A percentile compares a stretch with the other conserved stretches of the same genome.
phyloP scores from a whole-genome alignment of 2,797 vertebrate species.

The Pseudochaenichthys georgianus region DNA sequence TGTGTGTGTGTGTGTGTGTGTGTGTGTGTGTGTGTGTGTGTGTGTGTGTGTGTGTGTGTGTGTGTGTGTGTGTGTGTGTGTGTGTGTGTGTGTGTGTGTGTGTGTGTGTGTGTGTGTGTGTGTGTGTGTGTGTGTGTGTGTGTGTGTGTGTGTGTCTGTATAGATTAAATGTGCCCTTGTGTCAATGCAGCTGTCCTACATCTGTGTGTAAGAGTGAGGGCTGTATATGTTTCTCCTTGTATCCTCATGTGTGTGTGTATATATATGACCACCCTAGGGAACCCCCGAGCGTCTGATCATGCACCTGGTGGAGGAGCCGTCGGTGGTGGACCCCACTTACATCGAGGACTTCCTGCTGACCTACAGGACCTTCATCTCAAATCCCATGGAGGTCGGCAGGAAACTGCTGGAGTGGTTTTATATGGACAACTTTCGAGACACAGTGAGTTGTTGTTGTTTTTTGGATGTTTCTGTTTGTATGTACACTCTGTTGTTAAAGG shows the following conservation, averaged over 20 bases:
- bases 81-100: too few species aligned
- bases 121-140: too few species aligned
- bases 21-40: too few species aligned
- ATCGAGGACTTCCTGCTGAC: conserved; percentile 98
- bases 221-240: background rate
- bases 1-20: too few species aligned
- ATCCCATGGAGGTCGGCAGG: conserved; percentile 91
- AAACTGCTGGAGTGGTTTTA: conserved; percentile 97
- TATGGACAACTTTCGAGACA: conserved; percentile 92
- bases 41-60: too few species aligned
- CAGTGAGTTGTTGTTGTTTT: conserved; percentile 79
- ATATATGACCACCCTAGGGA: conserved; percentile 82
- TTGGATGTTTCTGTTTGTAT: background rate
- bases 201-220: background rate
- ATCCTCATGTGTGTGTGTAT: conserved; percentile 1
- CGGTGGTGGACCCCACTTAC: conserved; percentile 97
- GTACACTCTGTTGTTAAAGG: accelerated
- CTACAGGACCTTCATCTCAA: conserved; percentile 94
- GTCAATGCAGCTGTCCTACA: conserved; percentile 25
- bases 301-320: conserved; percentile 98
- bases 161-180: conserved; percentile 15
- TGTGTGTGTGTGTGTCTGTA: accelerated
- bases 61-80: too few species aligned
- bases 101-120: too few species aligned
- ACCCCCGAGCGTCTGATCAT: conserved; percentile 95